These are phyloP conservation scores for Astreopora myriophthalma DNA, from an alignment of 64 coral and sea anemone species.

Conservation along the genomic window DNA sequence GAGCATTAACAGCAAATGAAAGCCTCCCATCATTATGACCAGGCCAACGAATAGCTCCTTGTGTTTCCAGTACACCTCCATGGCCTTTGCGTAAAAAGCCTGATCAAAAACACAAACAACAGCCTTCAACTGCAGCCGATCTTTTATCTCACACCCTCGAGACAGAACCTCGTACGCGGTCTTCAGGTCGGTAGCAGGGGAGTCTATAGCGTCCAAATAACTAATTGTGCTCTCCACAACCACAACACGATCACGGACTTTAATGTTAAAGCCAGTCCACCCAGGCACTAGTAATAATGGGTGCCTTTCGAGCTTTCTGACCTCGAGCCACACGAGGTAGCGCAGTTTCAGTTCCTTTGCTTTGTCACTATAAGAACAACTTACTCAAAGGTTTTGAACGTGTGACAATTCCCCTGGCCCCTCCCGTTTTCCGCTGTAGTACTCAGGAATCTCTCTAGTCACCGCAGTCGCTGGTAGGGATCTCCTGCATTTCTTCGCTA, in stretches of 20 bases:
- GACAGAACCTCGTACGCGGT: slow-evolving; percentile 75
- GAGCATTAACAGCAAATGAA: not conserved
- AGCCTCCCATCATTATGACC: slow-evolving; percentile 65
- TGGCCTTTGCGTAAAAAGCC: slow-evolving; percentile 68
- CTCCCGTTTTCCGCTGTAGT: slow-evolving; percentile 53
- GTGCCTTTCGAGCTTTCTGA: slow-evolving; percentile 70
- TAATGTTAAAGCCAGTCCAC: slow-evolving; percentile 77
- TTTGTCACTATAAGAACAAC: slow-evolving; percentile 14
- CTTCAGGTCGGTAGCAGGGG: slow-evolving; percentile 67
- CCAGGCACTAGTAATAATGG: slow-evolving; percentile 73
- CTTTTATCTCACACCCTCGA: slow-evolving; percentile 60
- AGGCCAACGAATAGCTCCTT: slow-evolving; percentile 44
- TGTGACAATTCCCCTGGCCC: slow-evolving; percentile 32
- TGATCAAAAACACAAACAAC: slow-evolving; percentile 79
- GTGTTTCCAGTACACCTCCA: slow-evolving; percentile 66
- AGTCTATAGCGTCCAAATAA: slow-evolving; percentile 56
- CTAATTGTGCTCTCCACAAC: slow-evolving; percentile 58
- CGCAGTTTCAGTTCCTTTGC: not conserved
- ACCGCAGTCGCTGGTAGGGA: slow-evolving; percentile 56
- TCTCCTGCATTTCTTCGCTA: slow-evolving; percentile 69
- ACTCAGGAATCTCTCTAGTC: slow-evolving; percentile 53
- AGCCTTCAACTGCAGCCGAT: slow-evolving; percentile 22
- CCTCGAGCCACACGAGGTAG: slow-evolving; percentile 59
- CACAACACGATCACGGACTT: slow-evolving; percentile 55
- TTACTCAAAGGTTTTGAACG: slow-evolving; percentile 14